These are phyloP conservation scores for Leptinotarsa peninsularis DNA, from an alignment of 2,888 invertebrate species.

Conservation along the genomic window DNA sequence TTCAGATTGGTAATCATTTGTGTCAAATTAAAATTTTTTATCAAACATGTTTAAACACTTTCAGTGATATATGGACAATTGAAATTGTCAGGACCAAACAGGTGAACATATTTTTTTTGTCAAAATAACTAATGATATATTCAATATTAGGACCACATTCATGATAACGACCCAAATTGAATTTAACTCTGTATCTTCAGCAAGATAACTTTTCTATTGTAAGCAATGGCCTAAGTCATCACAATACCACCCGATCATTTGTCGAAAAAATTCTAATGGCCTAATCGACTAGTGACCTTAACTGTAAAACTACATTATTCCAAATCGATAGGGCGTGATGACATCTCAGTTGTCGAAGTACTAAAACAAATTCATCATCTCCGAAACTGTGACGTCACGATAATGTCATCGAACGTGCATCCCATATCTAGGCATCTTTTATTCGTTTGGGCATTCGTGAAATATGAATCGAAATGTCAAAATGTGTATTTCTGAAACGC, in stretches of 20 bases:
- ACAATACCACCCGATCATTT: slow-evolving; percentile 26
- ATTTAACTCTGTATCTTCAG: background rate
- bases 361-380: slow-evolving; percentile 56
- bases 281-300: slow-evolving; percentile 42
- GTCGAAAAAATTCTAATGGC: slow-evolving; percentile 33
- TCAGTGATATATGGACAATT: no score
- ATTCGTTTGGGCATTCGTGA: slow-evolving; percentile 52
- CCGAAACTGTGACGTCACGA: slow-evolving; percentile 27
- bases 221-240: slow-evolving; percentile 4
- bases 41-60: no score
- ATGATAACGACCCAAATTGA: no score
- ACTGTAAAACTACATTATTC: slow-evolving; percentile 53
- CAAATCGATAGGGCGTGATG: slow-evolving; percentile 62
- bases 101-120: no score
- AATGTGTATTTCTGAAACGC: slow-evolving; percentile 52
- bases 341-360: slow-evolving; percentile 57
- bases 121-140: no score
- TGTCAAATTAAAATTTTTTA: no score
- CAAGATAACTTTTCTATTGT: background rate
- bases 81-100: no score
- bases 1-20: no score
- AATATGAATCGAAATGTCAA: slow-evolving; percentile 57
- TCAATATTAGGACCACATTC: no score
- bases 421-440: slow-evolving; percentile 33
- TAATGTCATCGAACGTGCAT: slow-evolving; percentile 15